Base-by-base conservation (phyloP, 2,888 invertebrate species). In the Timema cristinae region DNA sequence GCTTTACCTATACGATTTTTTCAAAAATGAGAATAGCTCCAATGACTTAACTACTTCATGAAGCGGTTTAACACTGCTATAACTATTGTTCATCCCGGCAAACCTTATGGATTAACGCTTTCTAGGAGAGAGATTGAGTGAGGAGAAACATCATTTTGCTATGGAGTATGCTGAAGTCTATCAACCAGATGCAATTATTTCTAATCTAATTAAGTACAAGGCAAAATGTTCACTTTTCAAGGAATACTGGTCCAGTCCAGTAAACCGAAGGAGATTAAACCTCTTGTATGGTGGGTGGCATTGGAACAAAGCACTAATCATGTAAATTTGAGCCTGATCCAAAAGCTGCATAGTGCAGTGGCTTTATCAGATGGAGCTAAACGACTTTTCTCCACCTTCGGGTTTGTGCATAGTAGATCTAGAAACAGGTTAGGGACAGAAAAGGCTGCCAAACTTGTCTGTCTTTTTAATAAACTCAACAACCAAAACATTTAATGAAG, bases 1-100 rank as follows among this genome's bases (percentile, higher is more conserved):
- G 63, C 63, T 63, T 63, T 32, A 16, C 48, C 61, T 63, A 16
- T 13, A 63, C 9, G 63, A 51, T 70, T 70, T 70, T 48, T 59
- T 51, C 51, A 13, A 49, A 63, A 66, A 66, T 11, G 48, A 54
- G n/a, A 67, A 67, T 15, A 9, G 13, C 51, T 67, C 49, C 15
- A 5, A 67, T 50, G 51, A 50, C 13, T n/a, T 50, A 67, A 59
- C 48, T 13, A 48, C 67, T 15, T 67, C n/a, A 67, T 13, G 67
- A 5, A 67, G 50, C 50, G 10, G 5, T 67, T 67, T 67, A 67
- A 50, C 49, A 50, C 15, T n/a, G 51, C 50, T 67, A n/a, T 48
- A 50, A 51, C 67, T 13, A 6, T 50, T 1, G 15, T 15, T 10
- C 67, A 50, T 67, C 51, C 51, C 50, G 7, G 6, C 50, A 13